These are phyloP conservation scores for Anguilla pacifica DNA, from an alignment of 2,797 vertebrate genomes.

Conservation along the genomic window DNA sequence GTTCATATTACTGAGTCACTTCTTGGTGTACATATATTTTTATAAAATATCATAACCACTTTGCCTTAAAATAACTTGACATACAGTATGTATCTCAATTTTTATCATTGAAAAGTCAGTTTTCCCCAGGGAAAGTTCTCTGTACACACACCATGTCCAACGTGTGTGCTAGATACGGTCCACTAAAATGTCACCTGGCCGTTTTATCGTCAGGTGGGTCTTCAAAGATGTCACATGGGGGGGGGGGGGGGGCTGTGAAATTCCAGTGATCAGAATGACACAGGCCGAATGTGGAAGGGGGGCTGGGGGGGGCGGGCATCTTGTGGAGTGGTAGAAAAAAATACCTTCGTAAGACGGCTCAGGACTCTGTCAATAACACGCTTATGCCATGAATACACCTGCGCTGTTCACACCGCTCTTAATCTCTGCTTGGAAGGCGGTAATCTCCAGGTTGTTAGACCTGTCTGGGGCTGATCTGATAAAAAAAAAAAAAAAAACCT, in stretches of 20 bases:
- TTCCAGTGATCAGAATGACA: background rate
- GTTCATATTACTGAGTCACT: background rate
- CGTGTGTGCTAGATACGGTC: background rate
- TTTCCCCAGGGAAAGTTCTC: background rate
- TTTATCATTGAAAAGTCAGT: background rate
- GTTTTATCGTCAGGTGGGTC: background rate
- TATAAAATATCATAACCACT: background rate
- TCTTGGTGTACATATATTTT: background rate
- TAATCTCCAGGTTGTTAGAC: background rate
- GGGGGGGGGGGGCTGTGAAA: background rate
- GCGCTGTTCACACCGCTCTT: background rate
- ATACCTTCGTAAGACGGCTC: background rate
- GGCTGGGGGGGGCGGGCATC: too few relatives aligned
- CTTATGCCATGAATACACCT: background rate
- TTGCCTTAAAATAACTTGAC: background rate
- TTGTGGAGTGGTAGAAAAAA: background rate
- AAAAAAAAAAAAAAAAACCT: background rate
- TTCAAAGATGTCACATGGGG: background rate
- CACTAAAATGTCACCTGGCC: background rate
- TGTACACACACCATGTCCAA: background rate
- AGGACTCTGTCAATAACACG: slow-evolving; percentile 5
- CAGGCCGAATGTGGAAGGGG: background rate
- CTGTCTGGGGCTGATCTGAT: background rate
- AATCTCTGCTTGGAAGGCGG: background rate
- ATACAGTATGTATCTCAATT: background rate